These are phyloP conservation scores for Bos indicus DNA, from an alignment of 2,113 vertebrate species.

Conservation along the genomic window DNA sequence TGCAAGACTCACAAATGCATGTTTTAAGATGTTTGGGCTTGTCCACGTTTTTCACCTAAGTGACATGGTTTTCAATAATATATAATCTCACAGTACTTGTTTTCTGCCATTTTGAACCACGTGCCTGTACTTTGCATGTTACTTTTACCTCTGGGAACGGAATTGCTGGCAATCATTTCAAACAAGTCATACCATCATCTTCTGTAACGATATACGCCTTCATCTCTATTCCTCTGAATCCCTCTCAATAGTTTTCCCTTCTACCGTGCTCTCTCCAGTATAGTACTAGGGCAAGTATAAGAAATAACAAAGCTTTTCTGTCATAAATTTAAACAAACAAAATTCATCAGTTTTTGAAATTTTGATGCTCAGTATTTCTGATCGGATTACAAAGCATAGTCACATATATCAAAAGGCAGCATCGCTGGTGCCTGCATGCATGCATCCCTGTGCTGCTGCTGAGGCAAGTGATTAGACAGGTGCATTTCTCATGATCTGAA, in stretches of 20 bases:
- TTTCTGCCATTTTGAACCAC: background rate
- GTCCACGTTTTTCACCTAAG: background rate
- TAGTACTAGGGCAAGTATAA: background rate
- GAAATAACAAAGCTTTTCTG: background rate
- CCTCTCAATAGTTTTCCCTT: background rate
- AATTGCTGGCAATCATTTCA: background rate
- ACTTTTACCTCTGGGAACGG: background rate
- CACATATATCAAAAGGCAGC: background rate
- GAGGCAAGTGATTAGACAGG: constrained; percentile 32
- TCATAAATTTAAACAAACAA: background rate
- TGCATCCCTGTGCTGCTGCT: background rate
- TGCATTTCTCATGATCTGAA: constrained; percentile 58
- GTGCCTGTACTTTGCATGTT: background rate
- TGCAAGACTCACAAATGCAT: background rate
- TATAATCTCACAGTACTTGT: background rate
- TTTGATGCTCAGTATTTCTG: background rate
- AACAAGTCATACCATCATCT: background rate
- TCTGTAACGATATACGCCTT: background rate
- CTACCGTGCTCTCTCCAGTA: background rate
- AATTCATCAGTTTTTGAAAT: background rate
- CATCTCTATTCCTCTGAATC: background rate
- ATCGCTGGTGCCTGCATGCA: background rate
- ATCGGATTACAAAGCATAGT: background rate
- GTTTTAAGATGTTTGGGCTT: background rate
- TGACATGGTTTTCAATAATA: background rate